Base-by-base conservation (phyloP, 1,140 invertebrate genomes). In the Cyclina sinensis region DNA sequence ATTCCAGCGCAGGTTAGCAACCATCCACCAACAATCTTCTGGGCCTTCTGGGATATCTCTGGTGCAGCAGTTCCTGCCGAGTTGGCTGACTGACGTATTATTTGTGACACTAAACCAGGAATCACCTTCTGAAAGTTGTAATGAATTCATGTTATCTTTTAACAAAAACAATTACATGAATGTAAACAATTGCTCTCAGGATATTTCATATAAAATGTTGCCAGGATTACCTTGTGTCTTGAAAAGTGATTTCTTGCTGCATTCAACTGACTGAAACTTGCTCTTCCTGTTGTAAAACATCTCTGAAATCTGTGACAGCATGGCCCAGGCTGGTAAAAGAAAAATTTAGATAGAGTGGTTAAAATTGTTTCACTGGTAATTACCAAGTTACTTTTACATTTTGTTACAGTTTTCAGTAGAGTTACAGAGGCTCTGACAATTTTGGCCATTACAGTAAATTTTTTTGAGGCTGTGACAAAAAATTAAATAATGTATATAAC, bases 1-100 rank as follows among this genome's bases (percentile, higher is more conserved):
- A 99, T 99, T 70, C 98, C 99, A 91, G 98, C 97, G 95, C 98
- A 99, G 16, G 97, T 97, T 4, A 98, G 94, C 18, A 99, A 96
- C 99, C 99, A 99, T 91, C 97, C 97, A 12, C 99, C 99, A 37
- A 99, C 97, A 35, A 97, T 96, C 95, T 98, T 99, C 84, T 95
- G 92, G 18, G 89, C 91, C 32, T 70, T 82, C 24, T 59, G 57
- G 43, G 92, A 79, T n/a, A 94, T 91, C 18, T 85, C 89, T 37
- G 89, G 68, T 9, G 76, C 48, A 1, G 73, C 73, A 1, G 59
- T 43, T 14, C 43, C 85, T 21, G 79, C 79, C 80, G 37, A 21
- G 65, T 85, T 86, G 16, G 86, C 83, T n/a, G 91, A 86, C 32
- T 73, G 59, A 83, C 91, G 88, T 21, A 86, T 37, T 14, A 83